Evolutionary conservation across 2,888 invertebrate species (phyloP).

Genomic region (Dynastes grantii): DNA sequence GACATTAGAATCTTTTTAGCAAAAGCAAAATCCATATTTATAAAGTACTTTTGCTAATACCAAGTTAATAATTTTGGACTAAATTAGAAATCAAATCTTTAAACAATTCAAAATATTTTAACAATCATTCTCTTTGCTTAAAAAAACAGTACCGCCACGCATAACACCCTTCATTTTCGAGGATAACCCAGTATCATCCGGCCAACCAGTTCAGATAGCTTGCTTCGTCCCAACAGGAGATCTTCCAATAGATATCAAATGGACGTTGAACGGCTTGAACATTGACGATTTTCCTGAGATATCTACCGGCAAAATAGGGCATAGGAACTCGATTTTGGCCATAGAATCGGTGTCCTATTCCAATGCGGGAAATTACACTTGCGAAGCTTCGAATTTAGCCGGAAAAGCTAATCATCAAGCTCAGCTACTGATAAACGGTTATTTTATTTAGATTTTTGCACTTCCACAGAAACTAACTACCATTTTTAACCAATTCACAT

Average conservation of each 20-base stretch:
- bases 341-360: conserved; percentile 76
- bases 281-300: conserved; percentile 67
- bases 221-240: conserved; percentile 80
- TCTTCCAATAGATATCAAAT: conserved; percentile 79
- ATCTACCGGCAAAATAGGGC: conserved; percentile 73
- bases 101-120: too few relatives aligned
- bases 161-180: conserved; percentile 80
- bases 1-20: too few relatives aligned
- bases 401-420: conserved; percentile 74
- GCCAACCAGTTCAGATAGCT: conserved; percentile 77
- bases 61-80: too few relatives aligned
- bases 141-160: conserved; percentile 77
- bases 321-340: conserved; percentile 75
- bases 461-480: conserved; percentile 55
- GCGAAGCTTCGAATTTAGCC: conserved; percentile 75
- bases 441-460: conserved; percentile 62
- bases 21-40: too few relatives aligned
- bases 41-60: too few relatives aligned
- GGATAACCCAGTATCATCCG: conserved; percentile 77
- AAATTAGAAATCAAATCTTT: too few relatives aligned
- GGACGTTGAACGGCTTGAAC: conserved; percentile 76
- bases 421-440: conserved; percentile 77
- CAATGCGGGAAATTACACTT: conserved; percentile 78
- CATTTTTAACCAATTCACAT: conserved; percentile 6
- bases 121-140: not conserved